phyloP scores from a whole-genome alignment of 2,888 invertebrate species.

The Latheticus oryzae region DNA sequence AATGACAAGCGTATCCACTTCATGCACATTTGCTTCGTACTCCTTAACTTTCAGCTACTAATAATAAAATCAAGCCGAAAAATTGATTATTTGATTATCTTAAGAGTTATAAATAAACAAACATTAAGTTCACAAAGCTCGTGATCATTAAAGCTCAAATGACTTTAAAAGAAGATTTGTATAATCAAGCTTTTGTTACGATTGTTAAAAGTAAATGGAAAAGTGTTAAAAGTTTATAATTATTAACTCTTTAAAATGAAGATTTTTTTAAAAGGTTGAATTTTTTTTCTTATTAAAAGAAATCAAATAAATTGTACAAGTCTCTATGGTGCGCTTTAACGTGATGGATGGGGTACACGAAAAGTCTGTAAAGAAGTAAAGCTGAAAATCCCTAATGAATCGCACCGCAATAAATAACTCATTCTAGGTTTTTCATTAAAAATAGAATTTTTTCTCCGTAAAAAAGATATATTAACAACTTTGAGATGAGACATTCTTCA shows the following conservation, averaged over 20 bases:
- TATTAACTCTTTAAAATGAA: too few relatives aligned
- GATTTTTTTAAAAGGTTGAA: conserved; percentile 1
- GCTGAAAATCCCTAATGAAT: conserved; percentile 43
- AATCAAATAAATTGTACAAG: conserved; percentile 41
- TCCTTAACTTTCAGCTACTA: too few relatives aligned
- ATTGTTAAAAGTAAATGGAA: conserved; percentile 13
- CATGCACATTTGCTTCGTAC: conserved; percentile 11
- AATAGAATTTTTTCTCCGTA: too few relatives aligned
- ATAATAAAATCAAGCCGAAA: too few relatives aligned
- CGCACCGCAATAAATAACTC: conserved; percentile 41
- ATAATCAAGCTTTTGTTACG: conserved; percentile 32
- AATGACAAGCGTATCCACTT: conserved; percentile 19
- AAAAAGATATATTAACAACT: too few relatives aligned
- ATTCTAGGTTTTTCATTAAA: conserved; percentile 34
- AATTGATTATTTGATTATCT: too few relatives aligned
- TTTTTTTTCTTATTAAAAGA: conserved; percentile 34
- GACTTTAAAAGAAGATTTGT: too few relatives aligned
- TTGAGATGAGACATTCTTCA: too few relatives aligned
- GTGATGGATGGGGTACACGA: conserved; percentile 41
- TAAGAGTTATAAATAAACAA: too few relatives aligned
- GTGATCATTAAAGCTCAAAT: conserved; percentile 18
- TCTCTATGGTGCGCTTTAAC: conserved; percentile 39
- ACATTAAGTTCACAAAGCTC: too few relatives aligned
- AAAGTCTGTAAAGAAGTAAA: conserved; percentile 39
- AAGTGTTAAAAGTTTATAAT: conserved; percentile 7